Conservation (phyloP, 2,113 vertebrate species). For the Seriola aureovittata region DNA sequence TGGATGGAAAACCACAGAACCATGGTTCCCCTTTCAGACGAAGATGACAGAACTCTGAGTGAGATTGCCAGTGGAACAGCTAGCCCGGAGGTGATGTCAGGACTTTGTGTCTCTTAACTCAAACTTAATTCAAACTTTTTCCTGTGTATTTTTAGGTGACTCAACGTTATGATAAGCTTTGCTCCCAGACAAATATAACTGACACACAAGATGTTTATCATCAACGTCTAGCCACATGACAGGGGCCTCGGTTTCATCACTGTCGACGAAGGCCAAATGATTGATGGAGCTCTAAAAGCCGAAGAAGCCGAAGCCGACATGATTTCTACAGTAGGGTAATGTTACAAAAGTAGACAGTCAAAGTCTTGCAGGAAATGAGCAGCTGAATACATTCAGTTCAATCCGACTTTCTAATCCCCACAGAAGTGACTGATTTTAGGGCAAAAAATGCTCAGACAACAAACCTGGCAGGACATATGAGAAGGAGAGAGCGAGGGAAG, state of each 20-base stretch:
- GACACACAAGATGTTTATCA: conserved; percentile 48
- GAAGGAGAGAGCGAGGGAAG: conserved; percentile 39
- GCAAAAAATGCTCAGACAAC: conserved; percentile 68
- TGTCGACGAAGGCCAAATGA: conserved; percentile 19
- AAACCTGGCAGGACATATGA: conserved; percentile 72
- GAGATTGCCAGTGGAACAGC: not conserved
- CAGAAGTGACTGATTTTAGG: conserved; percentile 65
- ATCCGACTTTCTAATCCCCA: conserved; percentile 50
- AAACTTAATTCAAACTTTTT: not conserved
- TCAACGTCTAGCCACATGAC: conserved; percentile 33
- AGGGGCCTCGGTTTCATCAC: conserved; percentile 34
- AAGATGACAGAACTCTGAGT: not conserved
- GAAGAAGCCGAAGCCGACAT: not conserved
- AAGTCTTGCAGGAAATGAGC: conserved; percentile 26
- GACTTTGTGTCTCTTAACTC: not conserved
- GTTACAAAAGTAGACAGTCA: not conserved
- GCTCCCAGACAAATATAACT: conserved; percentile 44
- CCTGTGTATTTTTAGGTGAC: conserved; percentile 21
- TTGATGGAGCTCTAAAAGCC: conserved; percentile 37
- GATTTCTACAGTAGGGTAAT: not conserved
- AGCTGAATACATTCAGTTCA: conserved; percentile 37
- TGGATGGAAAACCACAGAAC: not conserved
- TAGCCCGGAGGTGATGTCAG: not conserved
- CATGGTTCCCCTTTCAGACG: not conserved
- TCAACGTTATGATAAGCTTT: conserved; percentile 2